phyloP scores from a whole-genome alignment of 2,888 invertebrate species.

The Drosophila emarginata region DNA sequence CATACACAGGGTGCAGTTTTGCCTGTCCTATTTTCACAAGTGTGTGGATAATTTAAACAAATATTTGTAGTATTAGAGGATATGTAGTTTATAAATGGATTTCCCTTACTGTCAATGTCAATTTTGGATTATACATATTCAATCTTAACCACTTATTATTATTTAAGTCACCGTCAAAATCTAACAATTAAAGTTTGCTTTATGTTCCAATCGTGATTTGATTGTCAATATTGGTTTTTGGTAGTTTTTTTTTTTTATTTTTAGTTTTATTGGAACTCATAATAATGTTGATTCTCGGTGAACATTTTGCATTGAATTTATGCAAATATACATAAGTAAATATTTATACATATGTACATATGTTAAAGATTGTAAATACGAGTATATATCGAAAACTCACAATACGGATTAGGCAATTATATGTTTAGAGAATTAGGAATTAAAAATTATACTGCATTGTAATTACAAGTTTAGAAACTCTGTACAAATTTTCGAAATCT shows the following conservation, averaged over 20 bases:
- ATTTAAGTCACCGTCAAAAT: slow-evolving; percentile 63
- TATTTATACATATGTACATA: background rate
- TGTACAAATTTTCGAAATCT: too few relatives aligned
- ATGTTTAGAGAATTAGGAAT: background rate
- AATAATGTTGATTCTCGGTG: slow-evolving; percentile 11
- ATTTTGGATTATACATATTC: slow-evolving; percentile 14
- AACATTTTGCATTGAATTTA: slow-evolving; percentile 16
- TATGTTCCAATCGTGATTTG: slow-evolving; percentile 64
- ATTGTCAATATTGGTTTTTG: slow-evolving; percentile 43
- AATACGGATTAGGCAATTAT: background rate
- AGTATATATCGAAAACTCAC: background rate
- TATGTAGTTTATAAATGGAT: slow-evolving; percentile 13
- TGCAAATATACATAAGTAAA: slow-evolving; percentile 7
- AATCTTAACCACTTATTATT: slow-evolving; percentile 41
- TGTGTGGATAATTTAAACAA: slow-evolving; percentile 61
- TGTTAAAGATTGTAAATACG: too few relatives aligned
- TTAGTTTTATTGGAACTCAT: slow-evolving; percentile 1
- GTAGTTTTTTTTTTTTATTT: background rate
- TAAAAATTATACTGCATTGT: background rate
- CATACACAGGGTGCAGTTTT: slow-evolving; percentile 51
- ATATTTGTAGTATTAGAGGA: slow-evolving; percentile 57
- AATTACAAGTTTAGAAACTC: background rate
- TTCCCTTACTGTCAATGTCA: slow-evolving; percentile 16
- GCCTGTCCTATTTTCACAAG: slow-evolving; percentile 53
- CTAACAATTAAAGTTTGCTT: slow-evolving; percentile 68